Conservation (phyloP, 2,888 invertebrate species). For the Eumerus sabulonum region DNA sequence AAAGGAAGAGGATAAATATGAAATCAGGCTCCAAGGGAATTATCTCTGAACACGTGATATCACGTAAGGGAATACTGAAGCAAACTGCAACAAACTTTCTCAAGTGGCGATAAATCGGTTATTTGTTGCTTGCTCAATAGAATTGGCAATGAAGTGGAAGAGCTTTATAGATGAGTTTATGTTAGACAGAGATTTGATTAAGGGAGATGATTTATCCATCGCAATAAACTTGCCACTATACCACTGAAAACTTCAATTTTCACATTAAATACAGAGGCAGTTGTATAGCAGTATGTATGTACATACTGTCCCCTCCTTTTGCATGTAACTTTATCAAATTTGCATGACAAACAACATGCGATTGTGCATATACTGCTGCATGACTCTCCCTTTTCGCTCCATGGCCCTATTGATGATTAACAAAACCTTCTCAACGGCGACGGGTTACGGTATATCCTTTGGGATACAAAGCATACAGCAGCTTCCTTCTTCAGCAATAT, state of each 20-base stretch:
- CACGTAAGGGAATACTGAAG: too few species aligned
- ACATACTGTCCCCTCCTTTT: not conserved
- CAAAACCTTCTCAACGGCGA: slow-evolving; percentile 46
- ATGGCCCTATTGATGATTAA: slow-evolving; percentile 50
- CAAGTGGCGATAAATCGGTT: not conserved
- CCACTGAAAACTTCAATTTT: too few species aligned
- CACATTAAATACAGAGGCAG: too few species aligned
- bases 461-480: slow-evolving; percentile 38
- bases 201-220: too few species aligned
- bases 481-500: slow-evolving; percentile 28
- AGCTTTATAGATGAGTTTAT: too few species aligned
- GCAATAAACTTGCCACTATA: too few species aligned
- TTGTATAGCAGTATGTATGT: too few species aligned
- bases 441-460: slow-evolving; percentile 36
- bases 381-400: slow-evolving; percentile 9
- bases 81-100: not conserved
- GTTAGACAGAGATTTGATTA: too few species aligned
- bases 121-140: too few species aligned
- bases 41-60: too few species aligned
- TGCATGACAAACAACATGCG: slow-evolving; percentile 61
- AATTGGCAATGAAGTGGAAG: too few species aligned
- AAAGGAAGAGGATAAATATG: not conserved
- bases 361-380: slow-evolving; percentile 47
- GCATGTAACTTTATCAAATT: slow-evolving; percentile 54
- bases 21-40: not conserved